Evolutionary conservation across 1,140 invertebrate species (phyloP).

Genomic region (Littorina saxatilis): DNA sequence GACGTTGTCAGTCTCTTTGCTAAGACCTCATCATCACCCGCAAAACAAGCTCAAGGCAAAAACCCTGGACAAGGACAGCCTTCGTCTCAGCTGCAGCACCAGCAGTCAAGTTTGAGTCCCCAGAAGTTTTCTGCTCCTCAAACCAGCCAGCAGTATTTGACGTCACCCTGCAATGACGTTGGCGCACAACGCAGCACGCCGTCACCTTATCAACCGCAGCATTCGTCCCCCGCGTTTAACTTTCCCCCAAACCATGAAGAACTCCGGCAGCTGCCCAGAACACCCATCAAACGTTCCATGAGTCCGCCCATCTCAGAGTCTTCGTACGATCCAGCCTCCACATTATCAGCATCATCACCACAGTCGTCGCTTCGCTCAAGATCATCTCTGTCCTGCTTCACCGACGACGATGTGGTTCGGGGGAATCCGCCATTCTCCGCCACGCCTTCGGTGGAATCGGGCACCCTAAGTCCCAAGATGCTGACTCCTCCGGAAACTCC

Average conservation of each 20-base stretch:
- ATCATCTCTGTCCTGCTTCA: not conserved
- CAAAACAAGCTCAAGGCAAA: no score
- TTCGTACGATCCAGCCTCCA: not conserved
- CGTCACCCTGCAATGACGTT: no score
- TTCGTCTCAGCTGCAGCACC: no score
- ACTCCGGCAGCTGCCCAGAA: not conserved
- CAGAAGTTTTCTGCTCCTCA: no score
- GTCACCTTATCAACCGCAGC: not conserved
- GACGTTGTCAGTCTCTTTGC: slow-evolving; percentile 3
- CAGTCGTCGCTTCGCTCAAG: not conserved
- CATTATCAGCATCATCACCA: not conserved
- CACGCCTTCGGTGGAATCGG: not conserved
- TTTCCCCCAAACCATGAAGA: not conserved
- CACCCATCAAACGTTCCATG: not conserved
- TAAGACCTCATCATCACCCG: no score
- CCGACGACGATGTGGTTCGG: slow-evolving; percentile 22
- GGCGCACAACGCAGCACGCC: not conserved
- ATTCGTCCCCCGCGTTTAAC: slow-evolving; percentile 5
- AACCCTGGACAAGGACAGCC: no score
- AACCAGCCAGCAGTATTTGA: no score
- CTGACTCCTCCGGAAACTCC: slow-evolving; percentile 31
- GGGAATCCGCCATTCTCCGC: not conserved
- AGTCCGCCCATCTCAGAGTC: not conserved
- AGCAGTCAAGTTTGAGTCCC: no score
- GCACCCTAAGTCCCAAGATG: slow-evolving; percentile 10